phyloP scores from a whole-genome alignment of 2,888 invertebrate species.

The Epinotia demarniana region DNA sequence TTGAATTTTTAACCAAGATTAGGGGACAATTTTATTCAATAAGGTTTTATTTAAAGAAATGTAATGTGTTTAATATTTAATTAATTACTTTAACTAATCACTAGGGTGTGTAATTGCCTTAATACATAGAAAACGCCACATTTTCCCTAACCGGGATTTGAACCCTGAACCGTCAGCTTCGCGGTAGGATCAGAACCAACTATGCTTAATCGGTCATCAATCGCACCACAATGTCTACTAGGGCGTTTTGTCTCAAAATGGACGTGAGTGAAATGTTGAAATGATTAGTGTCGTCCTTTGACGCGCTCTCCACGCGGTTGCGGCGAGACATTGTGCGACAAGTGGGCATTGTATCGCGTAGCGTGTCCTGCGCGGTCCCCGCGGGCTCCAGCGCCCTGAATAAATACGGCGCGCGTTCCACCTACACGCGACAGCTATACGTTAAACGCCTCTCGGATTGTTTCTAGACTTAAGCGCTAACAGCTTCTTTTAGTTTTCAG shows the following conservation, averaged over 20 bases:
- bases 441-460: slow-evolving; percentile 61
- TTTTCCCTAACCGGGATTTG: too few relatives aligned
- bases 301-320: slow-evolving; percentile 29
- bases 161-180: too few relatives aligned
- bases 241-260: slow-evolving; percentile 7
- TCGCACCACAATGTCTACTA: neutral
- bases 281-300: slow-evolving; percentile 37
- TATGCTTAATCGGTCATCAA: too few relatives aligned
- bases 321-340: slow-evolving; percentile 27
- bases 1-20: neutral
- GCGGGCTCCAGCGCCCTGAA: slow-evolving; percentile 50
- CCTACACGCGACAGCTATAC: slow-evolving; percentile 44
- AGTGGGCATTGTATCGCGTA: slow-evolving; percentile 32
- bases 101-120: too few relatives aligned
- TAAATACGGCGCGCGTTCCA: slow-evolving; percentile 52
- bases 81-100: too few relatives aligned
- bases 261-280: slow-evolving; percentile 30
- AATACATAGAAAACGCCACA: too few relatives aligned
- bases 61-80: too few relatives aligned
- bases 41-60: too few relatives aligned
- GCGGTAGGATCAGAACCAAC: neutral
- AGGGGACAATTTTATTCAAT: too few relatives aligned
- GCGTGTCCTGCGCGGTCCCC: slow-evolving; percentile 31
- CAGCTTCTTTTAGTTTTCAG: slow-evolving; percentile 74
- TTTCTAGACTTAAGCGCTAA: slow-evolving; percentile 65